Percentiles rank a stretch among this genome's conserved stretches.
Conservation (phyloP, 1,140 invertebrate genomes). For the Idris sp. region DNA sequence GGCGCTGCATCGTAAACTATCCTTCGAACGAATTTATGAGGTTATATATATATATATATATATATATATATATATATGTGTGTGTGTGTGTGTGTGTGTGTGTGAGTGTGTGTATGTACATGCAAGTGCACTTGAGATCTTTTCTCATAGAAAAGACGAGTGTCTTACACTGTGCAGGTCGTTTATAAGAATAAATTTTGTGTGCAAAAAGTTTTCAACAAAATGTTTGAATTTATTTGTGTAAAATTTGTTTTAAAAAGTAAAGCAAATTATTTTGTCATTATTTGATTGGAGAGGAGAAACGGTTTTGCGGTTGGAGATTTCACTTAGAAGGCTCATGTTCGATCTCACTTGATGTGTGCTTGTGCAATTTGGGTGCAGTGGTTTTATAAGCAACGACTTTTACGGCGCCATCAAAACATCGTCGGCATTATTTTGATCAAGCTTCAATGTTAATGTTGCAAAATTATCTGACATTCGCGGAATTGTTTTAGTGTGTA, state of each 20-base stretch:
- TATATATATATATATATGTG: constrained; percentile 12
- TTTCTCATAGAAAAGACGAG: no score
- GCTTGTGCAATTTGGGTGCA: constrained; percentile 12
- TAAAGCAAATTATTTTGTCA: no score
- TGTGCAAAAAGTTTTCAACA: no score
- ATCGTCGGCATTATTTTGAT: constrained; percentile 34
- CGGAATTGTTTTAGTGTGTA: constrained; percentile 48
- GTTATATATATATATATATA: constrained; percentile 67
- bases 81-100: constrained; percentile 14
- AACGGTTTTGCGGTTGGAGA: neutral
- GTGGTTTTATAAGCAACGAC: neutral
- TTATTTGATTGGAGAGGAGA: no score
- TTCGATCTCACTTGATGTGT: no score
- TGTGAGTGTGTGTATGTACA: constrained; percentile 7
- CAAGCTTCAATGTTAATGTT: constrained; percentile 49
- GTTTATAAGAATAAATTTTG: no score
- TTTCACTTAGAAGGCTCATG: constrained; percentile 2
- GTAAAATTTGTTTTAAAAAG: no score
- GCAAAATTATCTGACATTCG: constrained; percentile 53
- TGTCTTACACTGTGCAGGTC: no score
- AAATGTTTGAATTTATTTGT: no score
- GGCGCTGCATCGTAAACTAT: constrained; percentile 72
- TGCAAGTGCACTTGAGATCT: no score
- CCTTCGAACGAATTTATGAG: constrained; percentile 70
- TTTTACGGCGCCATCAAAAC: constrained; percentile 43